Evolutionary conservation across 2,888 invertebrate genomes (phyloP), one percentile per base, ranked within the genome.

Genomic region (Tachina fera): DNA sequence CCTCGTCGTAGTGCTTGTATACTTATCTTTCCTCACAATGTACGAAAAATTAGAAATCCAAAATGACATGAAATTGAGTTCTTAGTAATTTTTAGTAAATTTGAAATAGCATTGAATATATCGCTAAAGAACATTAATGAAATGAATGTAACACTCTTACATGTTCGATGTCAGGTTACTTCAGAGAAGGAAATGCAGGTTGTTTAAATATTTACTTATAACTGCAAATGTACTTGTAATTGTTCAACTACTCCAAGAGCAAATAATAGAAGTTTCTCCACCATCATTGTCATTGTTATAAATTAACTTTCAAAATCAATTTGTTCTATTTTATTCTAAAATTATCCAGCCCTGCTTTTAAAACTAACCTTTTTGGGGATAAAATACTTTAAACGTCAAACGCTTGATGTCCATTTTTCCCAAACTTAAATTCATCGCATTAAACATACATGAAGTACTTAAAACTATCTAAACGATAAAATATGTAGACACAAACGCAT

Each of bases 381-480:
- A 31, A 41, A 61, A 41, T 56, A 3, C 9, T 47, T 31, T 76
- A 47, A 70, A 39, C 49, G 53, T 13, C 22, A 47, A 80, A 41
- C 56, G 61, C 58, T 75, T 68, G 16, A 56, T 63, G 47, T 72
- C 31, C 68, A 16, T 61, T 63, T 31, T 53, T 43, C 1, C 1
- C 5, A 10, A 63, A 74, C 74, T 78, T 71, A 70, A 79, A 78
- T 60, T 75, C 65, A 78, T 65, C 51, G 60, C 78, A 82, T 85
- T 79, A 85, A 82, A 75, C 39, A 85, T 75, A 79, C 79, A 79
- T 78, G 70, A 82, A 75, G 58, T 67, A 71, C 22, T 79, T 81
- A 58, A 82, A 82, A 79, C 58, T 63, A 71, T 60, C 41, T 16
- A 51, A 43, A 60, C 65, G 60, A 51, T 67, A 60, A 56, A 19